Evolutionary conservation across 53 echinoderm and acorn worm species (phyloP).

Genomic region (Paelopatides confundens): DNA sequence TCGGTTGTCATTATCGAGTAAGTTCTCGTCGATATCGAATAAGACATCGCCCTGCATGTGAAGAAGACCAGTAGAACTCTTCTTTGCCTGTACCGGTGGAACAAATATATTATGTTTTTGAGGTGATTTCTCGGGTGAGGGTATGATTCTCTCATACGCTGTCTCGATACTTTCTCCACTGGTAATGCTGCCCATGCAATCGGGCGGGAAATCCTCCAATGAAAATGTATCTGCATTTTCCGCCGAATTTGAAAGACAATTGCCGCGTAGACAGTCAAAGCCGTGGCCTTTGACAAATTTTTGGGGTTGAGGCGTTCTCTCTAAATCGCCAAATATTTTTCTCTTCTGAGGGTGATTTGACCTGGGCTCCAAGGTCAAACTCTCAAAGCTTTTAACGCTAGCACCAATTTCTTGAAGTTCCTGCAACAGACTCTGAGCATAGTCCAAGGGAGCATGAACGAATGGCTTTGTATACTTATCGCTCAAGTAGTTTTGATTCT

Average conservation of each 20-base stretch:
- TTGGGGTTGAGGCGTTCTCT: constrained; percentile 27
- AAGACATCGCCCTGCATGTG: constrained; percentile 17
- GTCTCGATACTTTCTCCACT: constrained; percentile 89
- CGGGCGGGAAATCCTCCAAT: constrained; percentile 45
- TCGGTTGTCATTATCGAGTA: constrained; percentile 4
- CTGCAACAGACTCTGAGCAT: constrained; percentile 90
- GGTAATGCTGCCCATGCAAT: constrained; percentile 73
- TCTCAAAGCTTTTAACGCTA: constrained; percentile 96
- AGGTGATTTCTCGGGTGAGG: constrained; percentile 49
- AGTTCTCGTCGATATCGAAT: constrained; percentile 14
- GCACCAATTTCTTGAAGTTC: constrained; percentile 91
- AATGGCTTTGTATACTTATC: constrained; percentile 93
- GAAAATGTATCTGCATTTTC: constrained; percentile 63
- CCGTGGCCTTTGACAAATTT: constrained; percentile 46
- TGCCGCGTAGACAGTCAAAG: constrained; percentile 24
- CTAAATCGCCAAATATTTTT: constrained; percentile 59
- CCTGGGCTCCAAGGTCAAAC: constrained; percentile 84
- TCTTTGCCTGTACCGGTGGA: neutral
- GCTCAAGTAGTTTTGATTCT: constrained; percentile 75
- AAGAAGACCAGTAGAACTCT: neutral
- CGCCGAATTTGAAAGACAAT: constrained; percentile 21
- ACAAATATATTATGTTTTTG: constrained; percentile 16
- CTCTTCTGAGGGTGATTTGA: constrained; percentile 77
- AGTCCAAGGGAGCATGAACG: constrained; percentile 92
- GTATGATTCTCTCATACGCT: constrained; percentile 75